phyloP scores from a whole-genome alignment of 2,888 invertebrate species.

The Volucella inanis region DNA sequence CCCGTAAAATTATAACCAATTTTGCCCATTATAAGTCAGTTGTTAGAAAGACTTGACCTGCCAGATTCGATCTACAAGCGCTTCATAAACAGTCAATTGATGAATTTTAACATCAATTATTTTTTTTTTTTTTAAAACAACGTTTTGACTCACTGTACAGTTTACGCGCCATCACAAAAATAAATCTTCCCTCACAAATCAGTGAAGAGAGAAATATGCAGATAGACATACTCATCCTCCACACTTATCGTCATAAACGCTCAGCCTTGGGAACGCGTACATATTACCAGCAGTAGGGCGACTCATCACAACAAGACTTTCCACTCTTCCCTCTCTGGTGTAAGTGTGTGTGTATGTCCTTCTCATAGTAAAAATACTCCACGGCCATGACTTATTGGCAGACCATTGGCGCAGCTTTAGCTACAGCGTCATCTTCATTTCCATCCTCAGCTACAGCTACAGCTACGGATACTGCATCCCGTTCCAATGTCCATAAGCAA shows the following conservation, averaged over 20 bases:
- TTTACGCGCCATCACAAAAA: conserved; percentile 62
- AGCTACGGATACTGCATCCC: no score
- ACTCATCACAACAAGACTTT: conserved; percentile 70
- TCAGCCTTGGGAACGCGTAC: conserved; percentile 60
- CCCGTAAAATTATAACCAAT: no score
- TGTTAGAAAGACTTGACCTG: no score
- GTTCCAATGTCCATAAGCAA: conserved; percentile 4
- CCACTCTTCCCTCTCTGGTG: background rate
- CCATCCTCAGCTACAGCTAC: no score
- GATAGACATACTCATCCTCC: conserved; percentile 54
- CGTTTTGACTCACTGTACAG: conserved; percentile 48
- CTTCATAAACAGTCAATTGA: no score
- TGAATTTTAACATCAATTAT: no score
- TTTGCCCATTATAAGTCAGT: no score
- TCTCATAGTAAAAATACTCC: conserved; percentile 24
- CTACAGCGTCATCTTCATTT: no score
- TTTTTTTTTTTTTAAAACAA: background rate
- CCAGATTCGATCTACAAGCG: no score
- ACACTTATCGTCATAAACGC: conserved; percentile 46
- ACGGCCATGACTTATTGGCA: conserved; percentile 57
- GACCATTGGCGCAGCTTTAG: conserved; percentile 52
- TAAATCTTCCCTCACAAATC: conserved; percentile 15
- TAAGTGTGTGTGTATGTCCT: background rate
- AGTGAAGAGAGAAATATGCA: conserved; percentile 42
- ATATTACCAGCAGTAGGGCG: conserved; percentile 47